Base-by-base conservation (phyloP, 2,888 invertebrate species). In the Boloria selene region DNA sequence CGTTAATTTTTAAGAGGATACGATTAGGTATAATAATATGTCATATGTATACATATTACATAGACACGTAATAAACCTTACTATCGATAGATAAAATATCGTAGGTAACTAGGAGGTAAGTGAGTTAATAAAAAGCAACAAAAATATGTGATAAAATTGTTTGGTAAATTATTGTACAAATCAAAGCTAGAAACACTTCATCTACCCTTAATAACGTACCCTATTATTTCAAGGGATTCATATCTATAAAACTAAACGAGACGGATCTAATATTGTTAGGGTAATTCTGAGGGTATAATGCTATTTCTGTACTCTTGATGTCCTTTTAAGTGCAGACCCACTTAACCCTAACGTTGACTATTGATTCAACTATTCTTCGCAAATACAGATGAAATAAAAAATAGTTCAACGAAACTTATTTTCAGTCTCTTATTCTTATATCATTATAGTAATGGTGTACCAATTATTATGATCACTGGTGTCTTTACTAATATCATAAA, bases 291-390 rank as follows among this genome's bases (percentile, higher is more conserved):
- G 87, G 88, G 89, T 88, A 90, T 90, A 90, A 90, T 87, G 85
- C 88, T 83, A 86, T 89, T 88, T 88, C 87, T 89, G 84, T 86
- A 84, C 85, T 88, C 90, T 87, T 91, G 90, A 91, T 91, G 91
- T 90, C 85, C 90, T 90, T 91, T 90, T 90, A 90, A 91, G 90
- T 90, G 87, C 87, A 84, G 84, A 81, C 87, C 87, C 87, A 87
- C 88, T 90, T 89, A 88, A 86, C 87, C 89, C 86, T 82, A 85
- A 85, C 83, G 81, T 79, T 80, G 80, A 79, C 77, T 79, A 38
- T 66, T 54, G 44, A 63, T 62, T 65, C 59, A 55, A 64, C 67
- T 60, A 54, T 45, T 50, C 47, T 52, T 47, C 58, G 22, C 61
- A 65, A 65, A 55, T 55, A 59, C 42, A 17, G 50, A 54, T 17